Conservation (phyloP, 2,888 invertebrate species). For the Drosophila merina region DNA sequence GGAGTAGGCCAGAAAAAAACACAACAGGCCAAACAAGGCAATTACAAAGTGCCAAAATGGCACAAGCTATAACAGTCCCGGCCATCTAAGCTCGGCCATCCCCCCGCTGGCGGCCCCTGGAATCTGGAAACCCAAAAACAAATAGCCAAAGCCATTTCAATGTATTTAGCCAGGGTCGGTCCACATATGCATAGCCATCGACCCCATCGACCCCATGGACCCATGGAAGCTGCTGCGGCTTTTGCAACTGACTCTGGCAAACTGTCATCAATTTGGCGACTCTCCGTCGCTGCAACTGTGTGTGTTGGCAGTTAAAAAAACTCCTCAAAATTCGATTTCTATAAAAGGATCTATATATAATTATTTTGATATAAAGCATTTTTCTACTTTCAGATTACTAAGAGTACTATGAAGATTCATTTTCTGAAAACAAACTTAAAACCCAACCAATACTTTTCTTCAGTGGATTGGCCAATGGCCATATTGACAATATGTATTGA, state of each 20-base stretch:
- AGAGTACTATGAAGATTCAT: no score
- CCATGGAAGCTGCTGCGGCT: constrained; percentile 63
- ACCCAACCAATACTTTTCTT: background rate
- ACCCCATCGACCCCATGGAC: constrained; percentile 36
- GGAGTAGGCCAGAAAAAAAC: constrained; percentile 56
- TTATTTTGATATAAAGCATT: no score
- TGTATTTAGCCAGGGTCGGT: constrained; percentile 73
- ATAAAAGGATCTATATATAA: no score
- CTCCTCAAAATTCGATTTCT: background rate
- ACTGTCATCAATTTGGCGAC: constrained; percentile 78
- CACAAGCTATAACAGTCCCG: constrained; percentile 72
- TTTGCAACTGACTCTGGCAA: constrained; percentile 72
- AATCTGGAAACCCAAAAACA: constrained; percentile 67
- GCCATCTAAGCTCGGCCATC: constrained; percentile 34
- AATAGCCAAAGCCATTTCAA: constrained; percentile 75
- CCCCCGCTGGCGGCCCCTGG: constrained; percentile 1
- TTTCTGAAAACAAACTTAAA: no score
- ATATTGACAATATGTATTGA: constrained; percentile 79
- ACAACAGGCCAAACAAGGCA: constrained; percentile 75
- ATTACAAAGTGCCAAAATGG: constrained; percentile 78
- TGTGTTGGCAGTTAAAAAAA: constrained; percentile 32
- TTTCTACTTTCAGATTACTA: no score
- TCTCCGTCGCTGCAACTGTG: constrained; percentile 33
- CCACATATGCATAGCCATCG: constrained; percentile 65
- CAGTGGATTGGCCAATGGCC: constrained; percentile 73